phyloP scores from a whole-genome alignment of 2,888 invertebrate genomes.

The Phengaris arion region DNA sequence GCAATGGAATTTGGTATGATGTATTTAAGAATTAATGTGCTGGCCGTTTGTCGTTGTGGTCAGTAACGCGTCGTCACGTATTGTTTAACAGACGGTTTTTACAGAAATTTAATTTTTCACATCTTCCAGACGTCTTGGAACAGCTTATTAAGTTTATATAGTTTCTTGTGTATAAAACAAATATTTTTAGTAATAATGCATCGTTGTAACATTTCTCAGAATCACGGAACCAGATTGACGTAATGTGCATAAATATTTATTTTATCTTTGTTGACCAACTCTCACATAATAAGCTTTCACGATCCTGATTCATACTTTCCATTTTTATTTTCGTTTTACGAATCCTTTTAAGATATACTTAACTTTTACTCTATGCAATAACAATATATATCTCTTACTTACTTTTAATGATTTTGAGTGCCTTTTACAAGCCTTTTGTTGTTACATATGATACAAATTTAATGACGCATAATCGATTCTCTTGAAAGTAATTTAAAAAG shows the following conservation, averaged over 20 bases:
- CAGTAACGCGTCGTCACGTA: no score
- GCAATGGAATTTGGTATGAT: neutral
- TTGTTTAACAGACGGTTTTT: no score
- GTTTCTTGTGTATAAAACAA: no score
- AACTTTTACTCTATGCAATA: constrained; percentile 2
- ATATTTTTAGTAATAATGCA: neutral
- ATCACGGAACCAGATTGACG: neutral
- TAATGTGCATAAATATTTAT: constrained; percentile 14
- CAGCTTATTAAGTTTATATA: no score
- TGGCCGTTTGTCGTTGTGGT: no score
- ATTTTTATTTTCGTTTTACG: constrained; percentile 13
- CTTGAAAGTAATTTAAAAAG: neutral
- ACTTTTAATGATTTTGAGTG: neutral
- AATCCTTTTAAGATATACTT: neutral
- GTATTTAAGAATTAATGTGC: no score
- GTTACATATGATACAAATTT: neutral
- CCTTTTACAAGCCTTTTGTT: neutral
- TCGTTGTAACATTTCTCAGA: neutral
- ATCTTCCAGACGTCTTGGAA: no score
- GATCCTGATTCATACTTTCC: constrained; percentile 21
- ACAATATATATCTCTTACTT: neutral
- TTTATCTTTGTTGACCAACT: constrained; percentile 1
- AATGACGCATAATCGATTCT: neutral
- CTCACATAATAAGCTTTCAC: constrained; percentile 7
- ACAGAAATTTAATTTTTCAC: no score